Percentiles rank a stretch among this genome's conserved stretches.
phyloP scores from a whole-genome alignment of 2,797 vertebrate genomes.

The Coregonus sp. region DNA sequence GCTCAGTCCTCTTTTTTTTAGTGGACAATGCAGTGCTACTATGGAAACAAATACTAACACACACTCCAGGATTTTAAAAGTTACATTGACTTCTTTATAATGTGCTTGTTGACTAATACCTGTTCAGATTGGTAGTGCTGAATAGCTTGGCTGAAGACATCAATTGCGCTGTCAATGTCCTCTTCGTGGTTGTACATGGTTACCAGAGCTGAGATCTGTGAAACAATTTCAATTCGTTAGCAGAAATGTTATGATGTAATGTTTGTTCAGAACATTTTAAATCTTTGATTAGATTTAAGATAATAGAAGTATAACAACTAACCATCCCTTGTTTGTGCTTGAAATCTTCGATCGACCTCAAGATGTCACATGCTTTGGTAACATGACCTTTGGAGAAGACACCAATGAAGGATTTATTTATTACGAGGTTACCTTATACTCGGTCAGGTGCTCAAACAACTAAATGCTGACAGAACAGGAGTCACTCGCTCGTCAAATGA shows the following conservation, averaged over 20 bases:
- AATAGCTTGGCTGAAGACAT: constrained; percentile 92
- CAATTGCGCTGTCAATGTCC: constrained; percentile 95
- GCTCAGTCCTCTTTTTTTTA: too few relatives aligned
- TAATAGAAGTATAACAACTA: constrained; percentile 45
- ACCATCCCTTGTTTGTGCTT: constrained; percentile 97
- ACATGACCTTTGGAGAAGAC: constrained; percentile 83
- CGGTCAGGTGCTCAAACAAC: too few relatives aligned
- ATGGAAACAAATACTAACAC: not conserved
- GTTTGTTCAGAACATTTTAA: not conserved
- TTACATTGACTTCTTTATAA: too few relatives aligned
- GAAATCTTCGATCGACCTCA: constrained; percentile 92
- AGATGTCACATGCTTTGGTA: constrained; percentile 95
- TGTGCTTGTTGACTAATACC: constrained; percentile 61
- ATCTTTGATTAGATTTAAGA: too few relatives aligned
- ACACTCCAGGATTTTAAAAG: too few relatives aligned
- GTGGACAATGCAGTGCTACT: too few relatives aligned
- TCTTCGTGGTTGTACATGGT: constrained; percentile 98
- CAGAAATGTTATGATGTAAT: not conserved
- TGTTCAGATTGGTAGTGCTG: constrained; percentile 89
- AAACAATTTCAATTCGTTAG: not conserved
- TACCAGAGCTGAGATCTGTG: constrained; percentile 91
- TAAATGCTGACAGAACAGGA: too few relatives aligned
- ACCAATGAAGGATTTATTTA: not conserved
- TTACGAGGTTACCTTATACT: not conserved
- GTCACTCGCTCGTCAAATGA: too few relatives aligned